Evolutionary conservation across 1,140 invertebrate genomes (phyloP).

Genomic region (silkworm (Bombyx mori)): ASM3026992v2 NC_085110.1:5441501-5442000

Average conservation of each 20-base stretch:
- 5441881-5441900: conserved; percentile 62
- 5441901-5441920: conserved; percentile 67
- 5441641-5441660: too few species aligned
- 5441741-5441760: too few species aligned
- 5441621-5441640: too few species aligned
- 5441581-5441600: conserved; percentile 21
- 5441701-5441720: too few species aligned
- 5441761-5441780: too few species aligned
- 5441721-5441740: too few species aligned
- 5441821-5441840: conserved; percentile 8
- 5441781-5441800: too few species aligned
- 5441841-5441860: conserved; percentile 41
- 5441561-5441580: conserved; percentile 35
- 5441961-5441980: conserved; percentile 18
- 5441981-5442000: conserved; percentile 57
- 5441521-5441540: conserved; percentile 61
- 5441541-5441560: conserved; percentile 42
- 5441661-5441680: too few species aligned
- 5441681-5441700: too few species aligned
- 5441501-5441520: conserved; percentile 72
- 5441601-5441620: conserved; percentile 28
- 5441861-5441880: conserved; percentile 28
- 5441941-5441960: conserved; percentile 56
- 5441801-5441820: too few species aligned
- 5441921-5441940: conserved; percentile 68